Conservation (phyloP, 53 echinoderm and acorn worm species). For the Patiria pectinifera region DNA sequence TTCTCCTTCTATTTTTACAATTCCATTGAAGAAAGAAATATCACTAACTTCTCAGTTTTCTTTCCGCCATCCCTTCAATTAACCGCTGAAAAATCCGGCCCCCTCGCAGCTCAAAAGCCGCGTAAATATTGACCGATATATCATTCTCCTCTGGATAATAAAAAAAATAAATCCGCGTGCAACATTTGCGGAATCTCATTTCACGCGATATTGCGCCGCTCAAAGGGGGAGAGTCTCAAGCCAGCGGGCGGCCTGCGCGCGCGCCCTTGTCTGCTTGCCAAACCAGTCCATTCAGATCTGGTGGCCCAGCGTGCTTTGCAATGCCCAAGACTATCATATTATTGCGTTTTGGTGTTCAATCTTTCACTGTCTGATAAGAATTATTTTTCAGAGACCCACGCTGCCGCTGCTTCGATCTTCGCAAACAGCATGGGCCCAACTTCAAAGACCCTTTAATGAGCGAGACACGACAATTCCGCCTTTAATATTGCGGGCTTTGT, state of each 20-base stretch:
- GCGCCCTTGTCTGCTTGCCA: background rate
- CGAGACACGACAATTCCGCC: background rate
- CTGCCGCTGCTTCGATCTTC: background rate
- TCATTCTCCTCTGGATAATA: background rate
- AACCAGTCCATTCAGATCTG: background rate
- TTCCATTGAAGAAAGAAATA: background rate
- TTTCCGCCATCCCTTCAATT: background rate
- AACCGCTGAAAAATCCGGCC: background rate
- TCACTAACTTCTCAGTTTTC: background rate
- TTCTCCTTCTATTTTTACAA: background rate
- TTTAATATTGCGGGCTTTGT: too few relatives aligned
- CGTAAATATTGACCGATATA: background rate
- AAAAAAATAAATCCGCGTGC: background rate
- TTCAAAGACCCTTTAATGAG: background rate
- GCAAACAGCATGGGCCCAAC: background rate
- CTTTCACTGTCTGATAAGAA: background rate
- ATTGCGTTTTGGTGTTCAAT: background rate
- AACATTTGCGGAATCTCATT: constrained; percentile 17
- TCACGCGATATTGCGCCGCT: constrained; percentile 4
- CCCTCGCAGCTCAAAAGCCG: constrained; percentile 10
- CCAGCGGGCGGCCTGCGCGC: constrained; percentile 15
- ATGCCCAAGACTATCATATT: background rate
- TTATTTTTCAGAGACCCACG: background rate
- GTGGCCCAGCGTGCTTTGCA: background rate
- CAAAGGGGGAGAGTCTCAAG: background rate